A percentile compares a stretch with the other conserved stretches of the same genome.
Evolutionary conservation across 2,113 vertebrate genomes (phyloP).

Genomic region (Dolichotis patagonum): DNA sequence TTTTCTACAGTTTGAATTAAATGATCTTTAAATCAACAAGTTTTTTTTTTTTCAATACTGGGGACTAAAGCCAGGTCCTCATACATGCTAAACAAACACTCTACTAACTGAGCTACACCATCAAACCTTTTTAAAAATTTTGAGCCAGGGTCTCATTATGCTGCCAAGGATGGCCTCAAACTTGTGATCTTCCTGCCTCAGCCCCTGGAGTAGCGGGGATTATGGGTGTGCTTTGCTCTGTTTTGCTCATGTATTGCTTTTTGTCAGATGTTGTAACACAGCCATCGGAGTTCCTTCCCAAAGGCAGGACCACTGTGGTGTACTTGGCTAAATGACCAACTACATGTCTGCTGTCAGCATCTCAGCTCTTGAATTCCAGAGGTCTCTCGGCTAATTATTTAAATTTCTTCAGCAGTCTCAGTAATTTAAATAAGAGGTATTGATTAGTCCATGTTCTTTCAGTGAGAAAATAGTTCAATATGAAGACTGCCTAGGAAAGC

Average conservation of each 20-base stretch:
- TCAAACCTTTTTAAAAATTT: background rate
- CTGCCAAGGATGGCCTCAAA: background rate
- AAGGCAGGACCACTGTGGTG: background rate
- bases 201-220: background rate
- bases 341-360: constrained; percentile 1
- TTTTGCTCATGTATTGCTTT: background rate
- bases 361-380: constrained; percentile 54
- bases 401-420: constrained; percentile 77
- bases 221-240: background rate
- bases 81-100: background rate
- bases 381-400: constrained; percentile 75
- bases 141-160: background rate
- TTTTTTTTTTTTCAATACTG: background rate
- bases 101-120: background rate
- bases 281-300: background rate
- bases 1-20: background rate
- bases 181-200: background rate
- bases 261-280: background rate
- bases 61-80: background rate
- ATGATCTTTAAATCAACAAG: background rate
- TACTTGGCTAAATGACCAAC: background rate
- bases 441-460: constrained; percentile 62
- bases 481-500: constrained; percentile 71
- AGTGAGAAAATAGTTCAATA: constrained; percentile 56
- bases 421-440: constrained; percentile 80